Percentiles rank a stretch among this genome's conserved stretches.
Evolutionary conservation across 2,797 vertebrate genomes (phyloP).

Genomic region (Paratrypauchen microcephalus): DNA sequence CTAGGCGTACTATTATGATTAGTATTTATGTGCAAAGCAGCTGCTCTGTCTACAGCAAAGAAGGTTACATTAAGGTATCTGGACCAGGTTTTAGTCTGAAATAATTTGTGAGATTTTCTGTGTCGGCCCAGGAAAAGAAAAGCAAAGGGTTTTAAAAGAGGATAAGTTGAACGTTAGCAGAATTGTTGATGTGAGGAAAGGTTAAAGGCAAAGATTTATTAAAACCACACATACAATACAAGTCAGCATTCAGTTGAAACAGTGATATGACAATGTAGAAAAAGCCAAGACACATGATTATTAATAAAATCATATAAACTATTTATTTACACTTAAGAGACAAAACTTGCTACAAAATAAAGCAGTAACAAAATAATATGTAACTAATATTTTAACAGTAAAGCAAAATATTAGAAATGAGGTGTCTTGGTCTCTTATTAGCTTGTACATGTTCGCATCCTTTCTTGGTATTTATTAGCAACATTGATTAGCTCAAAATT

Average conservation of each 20-base stretch:
- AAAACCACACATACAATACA: slow-evolving; percentile 1
- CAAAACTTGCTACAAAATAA: slow-evolving; percentile 7
- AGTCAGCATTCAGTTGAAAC: background rate
- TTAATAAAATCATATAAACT: background rate
- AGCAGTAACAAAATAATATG: background rate
- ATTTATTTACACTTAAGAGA: background rate
- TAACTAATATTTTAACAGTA: slow-evolving; percentile 5
- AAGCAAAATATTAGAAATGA: slow-evolving; percentile 1
- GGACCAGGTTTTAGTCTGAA: background rate
- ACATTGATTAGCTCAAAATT: slow-evolving; percentile 25
- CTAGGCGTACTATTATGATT: background rate
- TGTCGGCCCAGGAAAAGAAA: background rate
- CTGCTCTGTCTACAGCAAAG: background rate
- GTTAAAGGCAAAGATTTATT: background rate
- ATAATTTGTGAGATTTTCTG: slow-evolving; percentile 1
- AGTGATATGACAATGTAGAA: slow-evolving; percentile 3
- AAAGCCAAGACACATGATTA: slow-evolving; percentile 8
- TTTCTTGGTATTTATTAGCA: slow-evolving; percentile 36
- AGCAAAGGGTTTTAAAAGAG: background rate
- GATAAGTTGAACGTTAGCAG: slow-evolving; percentile 1
- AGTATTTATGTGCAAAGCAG: background rate
- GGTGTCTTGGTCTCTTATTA: slow-evolving; percentile 6
- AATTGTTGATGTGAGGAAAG: background rate
- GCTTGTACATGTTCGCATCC: slow-evolving; percentile 5
- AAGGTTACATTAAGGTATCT: background rate